Evolutionary conservation across 2,888 invertebrate genomes (phyloP), one percentile per base, ranked within the genome.

Genomic region (Campoplex nolae): DNA sequence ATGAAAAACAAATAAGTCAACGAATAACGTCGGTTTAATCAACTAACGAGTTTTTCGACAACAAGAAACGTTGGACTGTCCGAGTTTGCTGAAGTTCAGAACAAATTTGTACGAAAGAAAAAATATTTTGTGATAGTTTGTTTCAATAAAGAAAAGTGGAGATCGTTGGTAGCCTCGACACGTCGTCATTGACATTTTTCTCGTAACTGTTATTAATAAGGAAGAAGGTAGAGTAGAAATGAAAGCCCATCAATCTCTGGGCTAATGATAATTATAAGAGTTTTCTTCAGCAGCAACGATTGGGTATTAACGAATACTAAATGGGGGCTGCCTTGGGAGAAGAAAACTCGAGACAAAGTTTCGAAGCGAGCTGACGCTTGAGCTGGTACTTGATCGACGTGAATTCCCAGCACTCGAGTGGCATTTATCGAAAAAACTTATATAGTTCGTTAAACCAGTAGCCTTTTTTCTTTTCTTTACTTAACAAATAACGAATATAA

Each of bases 241-340:
- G 71, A 35, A 71, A 48, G 35, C 54, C 38, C n/a, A 54, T 73
- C 73, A 23, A 35, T 54, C 73, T 16, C 9, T 11, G 28, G 28
- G 54, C n/a, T 73, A 38, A 73, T 73, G 73, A 73, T 54, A 73
- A 73, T 73, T 73, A 73, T 54, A 54, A 51, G 73, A 73, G 73
- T 45, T 70, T 45, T 1, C 28, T 23, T 38, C 38, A 6, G 38
- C 45, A 45, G 9, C 68, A 8, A 23, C 23, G 42, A 67, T 16
- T 70, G 45, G 1, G 32, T 32, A 32, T 71, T 71, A 28, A 32
- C 51, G 71, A 51, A 42, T 16, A 51, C 51, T 7, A 54, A 73
- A 70, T 13, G 28, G 48, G 28, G 48, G n/a, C 6, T 38, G 38
- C 38, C 2, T 23, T 35, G 51, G 73, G 13, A 7, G 48, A 73